A percentile compares a stretch with the other conserved stretches of the same genome.
These are phyloP conservation scores for Tapera naevia DNA, from an alignment of 2,797 vertebrate species.

Conservation along the genomic window DNA sequence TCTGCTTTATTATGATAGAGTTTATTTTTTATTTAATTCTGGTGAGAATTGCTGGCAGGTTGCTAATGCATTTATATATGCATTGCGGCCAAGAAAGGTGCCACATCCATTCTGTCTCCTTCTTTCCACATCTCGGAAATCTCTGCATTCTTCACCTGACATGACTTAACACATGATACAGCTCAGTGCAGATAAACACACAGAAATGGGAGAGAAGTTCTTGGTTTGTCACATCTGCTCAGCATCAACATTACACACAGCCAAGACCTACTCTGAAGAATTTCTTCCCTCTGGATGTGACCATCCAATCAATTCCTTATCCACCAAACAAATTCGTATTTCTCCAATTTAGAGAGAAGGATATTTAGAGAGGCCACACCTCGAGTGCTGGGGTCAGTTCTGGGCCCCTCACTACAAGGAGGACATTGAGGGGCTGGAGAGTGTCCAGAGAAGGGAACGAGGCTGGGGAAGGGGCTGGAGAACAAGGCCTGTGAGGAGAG, in stretches of 20 bases:
- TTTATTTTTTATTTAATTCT: neutral
- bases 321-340: too few relatives aligned
- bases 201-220: neutral
- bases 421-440: too few relatives aligned
- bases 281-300: too few relatives aligned
- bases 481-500: too few relatives aligned
- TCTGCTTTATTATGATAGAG: neutral
- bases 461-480: too few relatives aligned
- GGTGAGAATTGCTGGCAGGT: neutral
- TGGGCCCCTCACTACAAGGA: too few relatives aligned
- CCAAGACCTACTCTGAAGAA: neutral
- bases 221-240: slow-evolving; percentile 25
- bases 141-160: neutral
- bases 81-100: neutral
- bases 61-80: neutral
- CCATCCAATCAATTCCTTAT: too few relatives aligned
- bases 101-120: neutral
- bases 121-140: neutral
- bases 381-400: too few relatives aligned
- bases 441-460: too few relatives aligned
- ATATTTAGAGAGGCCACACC: too few relatives aligned
- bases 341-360: too few relatives aligned
- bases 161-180: neutral
- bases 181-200: neutral
- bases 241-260: neutral